A percentile compares a stretch with the other conserved stretches of the same genome.
phyloP scores from a whole-genome alignment of 2,113 vertebrate genomes.

The Procavia capensis region DNA sequence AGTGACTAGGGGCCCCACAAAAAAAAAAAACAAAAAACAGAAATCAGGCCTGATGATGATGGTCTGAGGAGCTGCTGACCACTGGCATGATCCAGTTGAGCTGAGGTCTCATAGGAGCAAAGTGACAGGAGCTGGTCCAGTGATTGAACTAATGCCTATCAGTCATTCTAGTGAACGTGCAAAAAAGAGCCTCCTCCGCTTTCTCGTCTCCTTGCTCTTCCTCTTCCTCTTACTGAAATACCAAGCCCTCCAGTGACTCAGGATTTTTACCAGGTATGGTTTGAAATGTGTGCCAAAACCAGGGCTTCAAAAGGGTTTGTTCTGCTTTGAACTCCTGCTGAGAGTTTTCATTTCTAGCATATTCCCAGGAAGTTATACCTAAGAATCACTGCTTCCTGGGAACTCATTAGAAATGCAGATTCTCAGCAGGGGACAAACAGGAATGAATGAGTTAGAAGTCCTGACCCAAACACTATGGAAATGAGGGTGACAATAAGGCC shows the following conservation, averaged over 20 bases:
- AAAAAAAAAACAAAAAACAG: not conserved
- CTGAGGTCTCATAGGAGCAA: not conserved
- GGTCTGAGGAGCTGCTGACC: not conserved
- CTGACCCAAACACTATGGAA: conserved; percentile 26
- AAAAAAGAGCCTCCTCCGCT: not conserved
- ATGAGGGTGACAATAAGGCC: conserved; percentile 40
- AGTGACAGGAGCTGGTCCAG: not conserved
- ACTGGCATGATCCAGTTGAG: not conserved
- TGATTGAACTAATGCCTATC: not conserved
- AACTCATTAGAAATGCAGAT: no score
- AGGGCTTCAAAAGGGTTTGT: no score
- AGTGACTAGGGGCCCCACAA: not conserved
- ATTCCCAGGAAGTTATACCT: no score
- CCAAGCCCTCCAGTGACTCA: conserved; percentile 41
- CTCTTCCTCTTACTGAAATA: conserved; percentile 57
- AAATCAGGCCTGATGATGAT: not conserved
- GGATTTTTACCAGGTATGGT: conserved; percentile 46
- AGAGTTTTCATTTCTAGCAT: no score
- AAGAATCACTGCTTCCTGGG: no score
- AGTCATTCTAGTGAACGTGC: conserved; percentile 22
- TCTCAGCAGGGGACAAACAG: no score
- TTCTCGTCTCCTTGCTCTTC: no score
- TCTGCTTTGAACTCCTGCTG: no score
- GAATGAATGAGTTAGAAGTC: no score
- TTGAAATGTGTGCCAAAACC: not conserved